Evolutionary conservation across 1,140 invertebrate species (phyloP).

Genomic region (Drosophila pandora): DNA sequence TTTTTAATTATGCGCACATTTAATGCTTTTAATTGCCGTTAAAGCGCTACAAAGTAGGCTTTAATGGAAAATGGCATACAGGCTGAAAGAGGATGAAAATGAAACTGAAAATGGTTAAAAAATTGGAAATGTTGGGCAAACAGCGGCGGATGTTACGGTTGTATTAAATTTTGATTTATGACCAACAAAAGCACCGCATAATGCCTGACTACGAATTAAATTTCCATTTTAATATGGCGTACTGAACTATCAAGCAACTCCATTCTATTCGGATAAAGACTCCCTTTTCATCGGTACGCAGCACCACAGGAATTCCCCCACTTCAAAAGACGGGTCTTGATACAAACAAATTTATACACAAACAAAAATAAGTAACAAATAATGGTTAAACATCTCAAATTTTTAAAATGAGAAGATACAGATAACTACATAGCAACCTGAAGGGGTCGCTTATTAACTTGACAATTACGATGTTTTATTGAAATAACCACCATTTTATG

Average conservation of each 20-base stretch:
- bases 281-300: conserved; percentile 34
- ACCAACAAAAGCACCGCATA: conserved; percentile 20
- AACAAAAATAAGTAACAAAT: background rate
- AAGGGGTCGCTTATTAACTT: background rate
- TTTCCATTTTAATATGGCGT: conserved; percentile 15
- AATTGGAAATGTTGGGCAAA: conserved; percentile 32
- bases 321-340: conserved; percentile 21
- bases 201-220: conserved; percentile 21
- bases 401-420: background rate
- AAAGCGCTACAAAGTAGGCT: conserved; percentile 53
- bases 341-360: conserved; percentile 25
- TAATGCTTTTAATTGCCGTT: conserved; percentile 57
- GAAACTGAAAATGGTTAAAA: conserved; percentile 23
- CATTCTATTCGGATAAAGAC: conserved; percentile 1
- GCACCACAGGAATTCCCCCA: conserved; percentile 43
- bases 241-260: conserved; percentile 23
- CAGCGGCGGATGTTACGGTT: conserved; percentile 37
- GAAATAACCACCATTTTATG: background rate
- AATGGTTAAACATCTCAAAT: background rate
- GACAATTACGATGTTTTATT: background rate
- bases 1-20: conserved; percentile 59
- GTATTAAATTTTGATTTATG: conserved; percentile 56
- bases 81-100: background rate
- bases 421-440: no score
- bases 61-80: conserved; percentile 34